Percentiles rank a stretch among this genome's conserved stretches.
These are phyloP conservation scores for Struthidea cinerea DNA, from an alignment of 2,113 vertebrate species.

Conservation along the genomic window DNA sequence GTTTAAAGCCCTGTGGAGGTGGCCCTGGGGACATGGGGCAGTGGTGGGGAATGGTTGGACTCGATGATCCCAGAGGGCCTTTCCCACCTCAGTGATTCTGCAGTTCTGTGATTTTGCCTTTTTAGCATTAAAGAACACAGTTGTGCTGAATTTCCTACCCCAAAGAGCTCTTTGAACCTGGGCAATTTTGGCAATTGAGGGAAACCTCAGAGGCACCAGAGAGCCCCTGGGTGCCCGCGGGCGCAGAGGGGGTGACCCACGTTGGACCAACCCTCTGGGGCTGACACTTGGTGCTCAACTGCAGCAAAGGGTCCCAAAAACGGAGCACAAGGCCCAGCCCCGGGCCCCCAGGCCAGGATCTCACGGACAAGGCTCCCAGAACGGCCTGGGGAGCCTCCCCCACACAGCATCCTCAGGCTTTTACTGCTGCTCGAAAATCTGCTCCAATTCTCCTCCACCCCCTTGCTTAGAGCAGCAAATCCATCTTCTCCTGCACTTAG, in stretches of 20 bases:
- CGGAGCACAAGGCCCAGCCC: not conserved
- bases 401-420: not conserved
- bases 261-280: not conserved
- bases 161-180: not conserved
- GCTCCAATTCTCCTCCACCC: not conserved
- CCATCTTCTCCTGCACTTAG: not conserved
- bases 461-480: not conserved
- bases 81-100: not conserved
- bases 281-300: not conserved
- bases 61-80: not conserved
- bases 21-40: not conserved
- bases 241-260: not conserved
- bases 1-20: not conserved
- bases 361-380: fast-evolving
- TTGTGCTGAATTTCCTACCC: not conserved
- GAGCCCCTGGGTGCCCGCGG: fast-evolving
- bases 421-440: not conserved
- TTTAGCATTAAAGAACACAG: not conserved
- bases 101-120: not conserved
- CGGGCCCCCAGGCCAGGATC: not conserved
- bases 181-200: not conserved
- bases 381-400: not conserved
- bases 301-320: not conserved
- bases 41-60: not conserved
- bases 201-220: not conserved